Percentiles rank a stretch among this genome's conserved stretches.
phyloP scores from a whole-genome alignment of 2,888 invertebrate species.

The Pharmacophagus antenor region DNA sequence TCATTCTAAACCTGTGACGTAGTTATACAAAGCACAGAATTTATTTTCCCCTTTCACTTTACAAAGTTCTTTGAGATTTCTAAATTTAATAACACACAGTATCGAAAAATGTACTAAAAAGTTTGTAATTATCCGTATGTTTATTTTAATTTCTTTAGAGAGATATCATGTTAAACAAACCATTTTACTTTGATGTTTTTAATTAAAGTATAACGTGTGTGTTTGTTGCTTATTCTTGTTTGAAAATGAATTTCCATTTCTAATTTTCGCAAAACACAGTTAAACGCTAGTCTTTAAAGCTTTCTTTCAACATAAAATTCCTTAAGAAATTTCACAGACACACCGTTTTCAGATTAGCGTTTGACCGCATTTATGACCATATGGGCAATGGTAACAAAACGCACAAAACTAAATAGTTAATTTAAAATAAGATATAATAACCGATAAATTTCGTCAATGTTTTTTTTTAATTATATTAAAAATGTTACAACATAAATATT shows the following conservation, averaged over 20 bases:
- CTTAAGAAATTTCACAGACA: too few relatives aligned
- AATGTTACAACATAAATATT: background rate
- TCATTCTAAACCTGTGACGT: background rate
- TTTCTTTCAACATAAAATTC: too few relatives aligned
- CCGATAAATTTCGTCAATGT: too few relatives aligned
- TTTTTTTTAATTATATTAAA: background rate
- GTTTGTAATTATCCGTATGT: background rate
- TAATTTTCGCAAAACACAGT: too few relatives aligned
- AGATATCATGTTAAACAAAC: conserved; percentile 3
- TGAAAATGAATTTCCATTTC: too few relatives aligned
- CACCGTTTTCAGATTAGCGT: too few relatives aligned
- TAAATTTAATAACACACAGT: background rate
- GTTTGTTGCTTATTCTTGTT: background rate
- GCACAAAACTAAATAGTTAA: too few relatives aligned
- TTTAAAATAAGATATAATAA: too few relatives aligned
- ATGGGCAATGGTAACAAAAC: too few relatives aligned
- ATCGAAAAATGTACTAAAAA: background rate
- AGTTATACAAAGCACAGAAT: background rate
- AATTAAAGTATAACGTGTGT: background rate
- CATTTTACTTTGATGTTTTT: background rate
- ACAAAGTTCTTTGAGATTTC: background rate
- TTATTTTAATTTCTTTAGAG: background rate
- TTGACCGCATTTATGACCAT: too few relatives aligned
- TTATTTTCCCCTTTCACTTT: background rate
- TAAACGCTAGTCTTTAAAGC: too few relatives aligned